Conservation (phyloP, 2,797 vertebrate species). For the Hafferia zeledoni region DNA sequence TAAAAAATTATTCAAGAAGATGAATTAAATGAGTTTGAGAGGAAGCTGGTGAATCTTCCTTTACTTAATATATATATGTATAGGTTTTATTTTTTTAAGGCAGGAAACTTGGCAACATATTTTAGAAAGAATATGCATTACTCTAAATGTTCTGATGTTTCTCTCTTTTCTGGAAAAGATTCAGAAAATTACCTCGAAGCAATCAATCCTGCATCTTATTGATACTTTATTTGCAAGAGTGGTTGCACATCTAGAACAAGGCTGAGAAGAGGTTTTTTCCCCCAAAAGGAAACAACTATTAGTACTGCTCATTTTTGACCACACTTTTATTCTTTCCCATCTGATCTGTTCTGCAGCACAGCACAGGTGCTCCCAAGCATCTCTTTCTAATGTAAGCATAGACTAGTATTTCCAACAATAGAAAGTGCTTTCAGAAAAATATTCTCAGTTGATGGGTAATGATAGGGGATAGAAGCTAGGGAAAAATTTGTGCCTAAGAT, state of each 20-base stretch:
- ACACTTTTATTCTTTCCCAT: neutral
- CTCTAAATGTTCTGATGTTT: neutral
- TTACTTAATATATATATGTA: neutral
- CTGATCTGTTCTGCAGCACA: neutral
- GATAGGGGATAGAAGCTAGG: neutral
- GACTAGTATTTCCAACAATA: neutral
- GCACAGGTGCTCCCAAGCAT: neutral
- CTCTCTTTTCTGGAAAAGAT: neutral
- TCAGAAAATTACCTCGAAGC: neutral
- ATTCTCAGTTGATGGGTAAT: neutral
- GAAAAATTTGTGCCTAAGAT: neutral
- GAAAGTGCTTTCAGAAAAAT: neutral
- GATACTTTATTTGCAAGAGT: neutral
- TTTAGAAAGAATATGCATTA: neutral
- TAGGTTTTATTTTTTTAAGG: neutral
- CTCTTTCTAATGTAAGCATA: neutral
- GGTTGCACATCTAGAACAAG: neutral
- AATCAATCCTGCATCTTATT: neutral
- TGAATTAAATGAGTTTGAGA: neutral
- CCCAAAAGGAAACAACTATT: neutral
- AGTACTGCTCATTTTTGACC: neutral
- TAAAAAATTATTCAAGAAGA: neutral
- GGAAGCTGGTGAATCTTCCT: neutral
- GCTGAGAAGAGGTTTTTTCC: neutral
- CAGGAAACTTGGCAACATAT: neutral